phyloP scores from a whole-genome alignment of 2,888 invertebrate genomes.

The Cheilosia vulpina region DNA sequence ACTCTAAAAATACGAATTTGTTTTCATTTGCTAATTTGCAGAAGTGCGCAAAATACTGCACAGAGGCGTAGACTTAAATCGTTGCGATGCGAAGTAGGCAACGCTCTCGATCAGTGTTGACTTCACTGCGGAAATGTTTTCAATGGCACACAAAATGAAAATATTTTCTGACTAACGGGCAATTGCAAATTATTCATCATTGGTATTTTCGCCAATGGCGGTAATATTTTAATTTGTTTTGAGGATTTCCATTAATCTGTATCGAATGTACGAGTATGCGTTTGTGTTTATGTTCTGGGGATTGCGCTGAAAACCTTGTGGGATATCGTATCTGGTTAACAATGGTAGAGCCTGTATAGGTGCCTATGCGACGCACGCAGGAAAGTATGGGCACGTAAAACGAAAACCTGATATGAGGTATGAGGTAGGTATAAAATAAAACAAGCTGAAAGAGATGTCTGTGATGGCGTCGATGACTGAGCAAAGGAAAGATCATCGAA shows the following conservation, averaged over 20 bases:
- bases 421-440: no score
- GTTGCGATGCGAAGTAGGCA: no score
- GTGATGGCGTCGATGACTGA: no score
- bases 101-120: not conserved
- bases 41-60: conserved; percentile 3
- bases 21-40: not conserved
- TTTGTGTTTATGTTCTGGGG: no score
- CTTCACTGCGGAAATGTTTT: not conserved
- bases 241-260: not conserved
- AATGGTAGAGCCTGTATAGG: no score
- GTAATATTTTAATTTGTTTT: not conserved
- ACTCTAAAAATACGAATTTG: not conserved
- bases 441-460: no score
- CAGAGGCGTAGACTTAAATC: not conserved
- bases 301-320: no score
- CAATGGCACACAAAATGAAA: not conserved
- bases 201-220: not conserved
- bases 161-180: not conserved
- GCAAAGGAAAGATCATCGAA: no score
- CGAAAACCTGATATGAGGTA: no score
- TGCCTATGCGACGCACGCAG: no score
- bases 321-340: no score
- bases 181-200: not conserved
- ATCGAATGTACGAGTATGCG: not conserved
- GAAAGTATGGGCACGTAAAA: no score